These are phyloP conservation scores for Lasioglossum oenotherae DNA, from an alignment of 2,888 invertebrate genomes.

Conservation along the genomic window DNA sequence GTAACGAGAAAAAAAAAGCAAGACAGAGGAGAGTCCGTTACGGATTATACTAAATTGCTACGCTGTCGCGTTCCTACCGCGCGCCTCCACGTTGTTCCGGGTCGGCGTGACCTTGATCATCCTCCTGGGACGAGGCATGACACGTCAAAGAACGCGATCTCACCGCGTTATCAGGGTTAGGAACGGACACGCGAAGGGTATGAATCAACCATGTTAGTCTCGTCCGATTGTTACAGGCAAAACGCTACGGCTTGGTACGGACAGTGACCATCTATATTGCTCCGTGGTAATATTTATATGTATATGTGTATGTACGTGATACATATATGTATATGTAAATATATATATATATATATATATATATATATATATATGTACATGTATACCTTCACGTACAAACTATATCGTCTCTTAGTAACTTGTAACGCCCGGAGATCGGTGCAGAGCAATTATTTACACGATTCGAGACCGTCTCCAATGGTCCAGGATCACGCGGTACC, in stretches of 20 bases:
- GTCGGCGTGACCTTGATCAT: neutral
- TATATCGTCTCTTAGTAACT: slow-evolving; percentile 67
- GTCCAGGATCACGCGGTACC: slow-evolving; percentile 44
- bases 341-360: slow-evolving; percentile 37
- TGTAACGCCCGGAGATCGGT: slow-evolving; percentile 58
- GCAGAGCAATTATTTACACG: slow-evolving; percentile 64
- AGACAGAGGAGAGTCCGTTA: slow-evolving; percentile 32
- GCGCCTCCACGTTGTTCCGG: neutral
- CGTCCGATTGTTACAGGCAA: slow-evolving; percentile 62
- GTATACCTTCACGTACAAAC: slow-evolving; percentile 68
- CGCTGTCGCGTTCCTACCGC: slow-evolving; percentile 12
- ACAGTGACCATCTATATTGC: slow-evolving; percentile 67
- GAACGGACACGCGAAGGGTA: slow-evolving; percentile 50
- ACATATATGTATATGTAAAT: slow-evolving; percentile 43
- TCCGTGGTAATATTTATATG: slow-evolving; percentile 58
- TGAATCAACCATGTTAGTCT: slow-evolving; percentile 54
- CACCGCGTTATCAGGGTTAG: neutral
- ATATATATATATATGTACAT: slow-evolving; percentile 44
- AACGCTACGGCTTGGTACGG: slow-evolving; percentile 65
- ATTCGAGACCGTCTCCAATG: slow-evolving; percentile 54
- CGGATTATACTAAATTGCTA: slow-evolving; percentile 46
- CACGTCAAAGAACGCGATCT: neutral
- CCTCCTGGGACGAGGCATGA: slow-evolving; percentile 3
- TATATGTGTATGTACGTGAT: neutral
- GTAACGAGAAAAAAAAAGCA: neutral